Evolutionary conservation across 2,113 vertebrate species (phyloP).

Genomic region (Oryzias curvinotus): DNA sequence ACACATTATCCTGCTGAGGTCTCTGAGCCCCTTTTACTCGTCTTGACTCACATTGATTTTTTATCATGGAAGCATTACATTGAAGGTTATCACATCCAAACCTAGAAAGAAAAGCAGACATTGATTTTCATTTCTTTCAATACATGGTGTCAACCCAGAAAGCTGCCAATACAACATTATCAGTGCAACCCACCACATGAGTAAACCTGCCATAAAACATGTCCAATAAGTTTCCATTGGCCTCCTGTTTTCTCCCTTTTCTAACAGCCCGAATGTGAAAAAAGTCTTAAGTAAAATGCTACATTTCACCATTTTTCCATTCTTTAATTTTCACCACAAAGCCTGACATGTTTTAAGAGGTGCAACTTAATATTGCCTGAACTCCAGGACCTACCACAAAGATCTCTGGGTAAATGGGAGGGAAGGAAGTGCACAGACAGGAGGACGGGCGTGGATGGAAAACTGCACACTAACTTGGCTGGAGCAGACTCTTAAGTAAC

Average conservation of each 20-base stretch:
- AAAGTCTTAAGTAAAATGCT: conserved; percentile 69
- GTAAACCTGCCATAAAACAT: conserved; percentile 61
- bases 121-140: conserved; percentile 39
- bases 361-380: conserved; percentile 83
- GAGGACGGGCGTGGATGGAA: conserved; percentile 83
- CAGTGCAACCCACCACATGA: conserved; percentile 30
- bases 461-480: conserved; percentile 79
- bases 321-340: conserved; percentile 81
- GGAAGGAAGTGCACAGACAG: conserved; percentile 82
- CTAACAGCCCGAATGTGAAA: conserved; percentile 58
- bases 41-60: conserved; percentile 63
- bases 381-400: conserved; percentile 83
- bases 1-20: background rate
- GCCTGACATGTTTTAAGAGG: conserved; percentile 82
- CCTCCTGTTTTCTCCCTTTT: conserved; percentile 49
- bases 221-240: conserved; percentile 53
- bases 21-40: conserved; percentile 52
- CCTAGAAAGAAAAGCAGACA: conserved; percentile 7
- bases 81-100: conserved; percentile 15
- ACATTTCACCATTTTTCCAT: conserved; percentile 81
- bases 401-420: conserved; percentile 80
- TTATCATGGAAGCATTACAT: conserved; percentile 46
- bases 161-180: conserved; percentile 45
- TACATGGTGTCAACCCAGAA: conserved; percentile 27
- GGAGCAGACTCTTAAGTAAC: conserved; percentile 79